These are phyloP conservation scores for Tillus elongatus DNA, from an alignment of 2,888 invertebrate genomes.

Conservation along the genomic window DNA sequence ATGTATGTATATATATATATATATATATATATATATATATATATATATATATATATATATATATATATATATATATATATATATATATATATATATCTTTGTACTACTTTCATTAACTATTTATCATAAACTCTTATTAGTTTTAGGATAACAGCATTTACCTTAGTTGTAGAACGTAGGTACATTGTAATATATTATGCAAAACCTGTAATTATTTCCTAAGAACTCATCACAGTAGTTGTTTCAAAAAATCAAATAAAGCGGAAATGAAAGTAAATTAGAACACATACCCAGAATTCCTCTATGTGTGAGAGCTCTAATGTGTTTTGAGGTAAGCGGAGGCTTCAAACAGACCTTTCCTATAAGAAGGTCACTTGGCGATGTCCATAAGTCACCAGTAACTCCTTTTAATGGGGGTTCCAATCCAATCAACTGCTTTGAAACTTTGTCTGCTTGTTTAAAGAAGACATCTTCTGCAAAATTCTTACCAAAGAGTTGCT, in stretches of 20 bases:
- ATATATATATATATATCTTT: constrained; percentile 7
- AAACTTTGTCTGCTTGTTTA: constrained; percentile 24
- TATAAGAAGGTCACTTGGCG: constrained; percentile 40
- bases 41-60: constrained; percentile 7
- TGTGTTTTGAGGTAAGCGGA: constrained; percentile 36
- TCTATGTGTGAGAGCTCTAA: constrained; percentile 39
- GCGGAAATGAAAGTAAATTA: neutral
- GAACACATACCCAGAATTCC: constrained; percentile 35
- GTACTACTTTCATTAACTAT: no score
- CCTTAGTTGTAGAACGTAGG: no score
- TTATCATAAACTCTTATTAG: no score
- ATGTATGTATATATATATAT: constrained; percentile 6
- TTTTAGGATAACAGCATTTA: no score
- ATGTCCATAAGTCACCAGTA: constrained; percentile 38
- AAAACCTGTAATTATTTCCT: no score
- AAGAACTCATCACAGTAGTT: no score
- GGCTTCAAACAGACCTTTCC: constrained; percentile 39
- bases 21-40: constrained; percentile 7
- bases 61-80: constrained; percentile 7
- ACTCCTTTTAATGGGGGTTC: constrained; percentile 32
- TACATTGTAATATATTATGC: no score
- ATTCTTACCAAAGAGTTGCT: neutral
- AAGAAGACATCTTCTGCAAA: neutral
- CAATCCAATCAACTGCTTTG: constrained; percentile 32
- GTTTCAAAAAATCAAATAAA: no score